phyloP scores from a whole-genome alignment of 2,797 vertebrate species.

The Sebastes oblongus region DNA sequence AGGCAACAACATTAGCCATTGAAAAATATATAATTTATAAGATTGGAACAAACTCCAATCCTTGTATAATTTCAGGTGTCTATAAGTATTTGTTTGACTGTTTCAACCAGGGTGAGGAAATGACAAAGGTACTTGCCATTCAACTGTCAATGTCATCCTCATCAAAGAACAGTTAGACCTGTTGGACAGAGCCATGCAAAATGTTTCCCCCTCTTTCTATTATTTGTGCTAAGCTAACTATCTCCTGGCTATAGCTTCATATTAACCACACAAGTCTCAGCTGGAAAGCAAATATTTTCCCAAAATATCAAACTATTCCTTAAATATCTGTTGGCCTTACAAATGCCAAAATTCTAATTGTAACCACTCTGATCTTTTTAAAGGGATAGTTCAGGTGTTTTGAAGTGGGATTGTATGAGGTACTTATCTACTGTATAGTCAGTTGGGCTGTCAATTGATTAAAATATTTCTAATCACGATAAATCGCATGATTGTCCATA shows the following conservation, averaged over 20 bases:
- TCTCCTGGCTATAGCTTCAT: too few species aligned
- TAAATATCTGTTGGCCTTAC: not conserved
- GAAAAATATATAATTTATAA: not conserved
- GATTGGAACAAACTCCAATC: not conserved
- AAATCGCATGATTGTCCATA: too few species aligned
- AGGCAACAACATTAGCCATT: not conserved
- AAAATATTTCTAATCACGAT: too few species aligned
- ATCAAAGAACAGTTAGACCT: not conserved
- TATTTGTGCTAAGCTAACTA: not conserved
- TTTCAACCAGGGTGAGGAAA: not conserved
- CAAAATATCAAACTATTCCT: not conserved
- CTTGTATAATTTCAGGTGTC: not conserved
- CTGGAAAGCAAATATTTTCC: not conserved
- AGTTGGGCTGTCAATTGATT: too few species aligned
- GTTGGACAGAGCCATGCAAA: not conserved
- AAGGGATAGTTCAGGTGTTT: too few species aligned
- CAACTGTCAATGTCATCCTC: not conserved
- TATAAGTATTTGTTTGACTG: not conserved
- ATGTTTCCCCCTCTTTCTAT: not conserved
- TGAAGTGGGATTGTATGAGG: too few species aligned
- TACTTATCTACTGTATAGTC: too few species aligned
- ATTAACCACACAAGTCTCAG: too few species aligned
- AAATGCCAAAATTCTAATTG: not conserved
- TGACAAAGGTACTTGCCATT: not conserved
- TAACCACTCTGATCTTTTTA: not conserved